Evolutionary conservation across 30 jellyfish, hydroid and myxozoan species (phyloP), one percentile per base, ranked within the genome.

Genomic region (Nemopilema nomurai): DNA sequence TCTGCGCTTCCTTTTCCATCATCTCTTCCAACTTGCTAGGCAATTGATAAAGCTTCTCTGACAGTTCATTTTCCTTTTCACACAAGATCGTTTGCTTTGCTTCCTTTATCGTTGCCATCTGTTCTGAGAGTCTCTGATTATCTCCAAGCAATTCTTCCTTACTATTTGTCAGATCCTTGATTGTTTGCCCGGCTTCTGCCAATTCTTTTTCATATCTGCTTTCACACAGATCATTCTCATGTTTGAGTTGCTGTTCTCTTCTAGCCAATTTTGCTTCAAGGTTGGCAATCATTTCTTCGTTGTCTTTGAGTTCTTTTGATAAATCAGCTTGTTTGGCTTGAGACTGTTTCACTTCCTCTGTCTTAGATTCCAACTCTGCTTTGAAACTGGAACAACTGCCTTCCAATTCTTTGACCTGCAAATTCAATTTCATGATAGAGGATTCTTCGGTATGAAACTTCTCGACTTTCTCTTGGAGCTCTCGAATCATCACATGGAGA

Each of bases 1-100:
- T 29, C 19, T 28, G 30, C 28, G 19, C 41, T 51, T 72, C 68
- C 30, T 24, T 66, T 68, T 72, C 69, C 41, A 29, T 72, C 82
- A 72, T 72, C 20, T 72, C 49, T 6, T 29, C 68, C 3, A 72
- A 18, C 20, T 18, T 32, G 1, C 19, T 28, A 7, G 17, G 82
- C 66, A 72, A 19, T 8, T 72, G 16, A 29, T 8, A 68, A 41
- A 29, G 16, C 31, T 72, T 68, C 28, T 72, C 82, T n/a, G 1
- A n/a, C n/a, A n/a, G n/a, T n/a, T n/a, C n/a, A n/a, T n/a, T n/a
- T n/a, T n/a, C n/a, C n/a, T n/a, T n/a, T n/a, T n/a, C n/a, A n/a
- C n/a, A n/a, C n/a, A n/a, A n/a, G n/a, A n/a, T n/a, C n/a, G n/a
- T n/a, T n/a, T n/a, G n/a, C n/a, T n/a, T n/a, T n/a, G n/a, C n/a